Evolutionary conservation across 2,888 invertebrate species (phyloP).

Genomic region (Cheilosia pagana): DNA sequence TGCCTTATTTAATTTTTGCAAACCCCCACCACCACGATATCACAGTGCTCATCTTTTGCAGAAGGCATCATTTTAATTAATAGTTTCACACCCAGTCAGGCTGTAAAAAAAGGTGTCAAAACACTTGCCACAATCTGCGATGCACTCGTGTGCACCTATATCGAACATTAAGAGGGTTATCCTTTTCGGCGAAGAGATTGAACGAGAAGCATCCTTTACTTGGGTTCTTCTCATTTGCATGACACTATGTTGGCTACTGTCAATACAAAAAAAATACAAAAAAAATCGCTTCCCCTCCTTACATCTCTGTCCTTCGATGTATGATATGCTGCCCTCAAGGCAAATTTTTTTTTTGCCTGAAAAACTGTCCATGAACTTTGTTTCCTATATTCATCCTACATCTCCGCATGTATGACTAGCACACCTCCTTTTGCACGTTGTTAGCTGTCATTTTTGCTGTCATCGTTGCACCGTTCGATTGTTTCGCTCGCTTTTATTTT

Average conservation of each 20-base stretch:
- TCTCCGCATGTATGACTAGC: slow-evolving; percentile 8
- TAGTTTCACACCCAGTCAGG: slow-evolving; percentile 50
- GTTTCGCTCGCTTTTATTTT: slow-evolving; percentile 27
- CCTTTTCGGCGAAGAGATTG: slow-evolving; percentile 34
- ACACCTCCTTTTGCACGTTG: slow-evolving; percentile 69
- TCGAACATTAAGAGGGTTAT: slow-evolving; percentile 60
- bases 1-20: neutral
- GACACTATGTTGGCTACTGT: slow-evolving; percentile 44
- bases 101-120: slow-evolving; percentile 63
- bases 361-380: slow-evolving; percentile 64
- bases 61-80: slow-evolving; percentile 68
- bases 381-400: slow-evolving; percentile 33
- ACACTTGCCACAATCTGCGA: slow-evolving; percentile 62
- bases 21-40: slow-evolving; percentile 30
- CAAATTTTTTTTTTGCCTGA: slow-evolving; percentile 25
- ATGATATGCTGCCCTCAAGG: slow-evolving; percentile 57
- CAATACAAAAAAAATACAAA: slow-evolving; percentile 20
- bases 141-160: slow-evolving; percentile 46
- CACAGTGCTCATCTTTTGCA: slow-evolving; percentile 30
- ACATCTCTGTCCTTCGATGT: slow-evolving; percentile 44
- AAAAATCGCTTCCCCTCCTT: slow-evolving; percentile 9
- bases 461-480: slow-evolving; percentile 68
- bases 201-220: slow-evolving; percentile 23
- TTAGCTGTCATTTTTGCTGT: slow-evolving; percentile 72
- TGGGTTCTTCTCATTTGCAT: slow-evolving; percentile 46